Conservation (phyloP, 2,888 invertebrate genomes). For the Lampropteryx suffumata region DNA sequence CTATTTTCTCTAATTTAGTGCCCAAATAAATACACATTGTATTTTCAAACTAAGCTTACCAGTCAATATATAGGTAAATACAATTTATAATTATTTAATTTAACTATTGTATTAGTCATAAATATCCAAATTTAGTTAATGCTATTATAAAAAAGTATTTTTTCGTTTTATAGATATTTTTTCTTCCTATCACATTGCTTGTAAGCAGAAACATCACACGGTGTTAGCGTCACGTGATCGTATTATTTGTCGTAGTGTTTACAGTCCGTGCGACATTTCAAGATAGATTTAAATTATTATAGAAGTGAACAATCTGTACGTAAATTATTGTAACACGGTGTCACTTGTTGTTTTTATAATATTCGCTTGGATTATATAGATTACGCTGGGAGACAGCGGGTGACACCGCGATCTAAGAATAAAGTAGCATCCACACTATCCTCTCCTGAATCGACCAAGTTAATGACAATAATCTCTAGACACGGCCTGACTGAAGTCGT, state of each 20-base stretch:
- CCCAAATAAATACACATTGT: slow-evolving; percentile 76
- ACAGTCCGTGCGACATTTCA: slow-evolving; percentile 49
- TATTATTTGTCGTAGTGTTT: slow-evolving; percentile 58
- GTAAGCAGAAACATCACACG: slow-evolving; percentile 74
- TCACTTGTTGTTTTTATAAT: slow-evolving; percentile 43
- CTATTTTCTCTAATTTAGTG: slow-evolving; percentile 74
- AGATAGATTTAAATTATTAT: slow-evolving; percentile 54
- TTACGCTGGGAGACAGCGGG: slow-evolving; percentile 41
- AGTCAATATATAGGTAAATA: slow-evolving; percentile 79
- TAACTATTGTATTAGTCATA: slow-evolving; percentile 81
- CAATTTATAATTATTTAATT: slow-evolving; percentile 77
- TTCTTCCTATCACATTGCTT: slow-evolving; percentile 65
- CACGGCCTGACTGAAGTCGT: slow-evolving; percentile 63
- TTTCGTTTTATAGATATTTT: slow-evolving; percentile 55
- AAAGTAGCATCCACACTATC: slow-evolving; percentile 50
- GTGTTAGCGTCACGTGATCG: slow-evolving; percentile 57
- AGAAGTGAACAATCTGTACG: slow-evolving; percentile 48
- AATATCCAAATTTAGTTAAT: slow-evolving; percentile 83
- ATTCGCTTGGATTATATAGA: slow-evolving; percentile 44
- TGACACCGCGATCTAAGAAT: slow-evolving; percentile 36
- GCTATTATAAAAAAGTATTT: slow-evolving; percentile 66
- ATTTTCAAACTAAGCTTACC: slow-evolving; percentile 79
- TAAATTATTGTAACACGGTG: slow-evolving; percentile 42
- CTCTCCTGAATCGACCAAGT: slow-evolving; percentile 73
- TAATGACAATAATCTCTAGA: slow-evolving; percentile 80